Conservation (phyloP, 2,113 vertebrate genomes). For the Apteryx mantelli region DNA sequence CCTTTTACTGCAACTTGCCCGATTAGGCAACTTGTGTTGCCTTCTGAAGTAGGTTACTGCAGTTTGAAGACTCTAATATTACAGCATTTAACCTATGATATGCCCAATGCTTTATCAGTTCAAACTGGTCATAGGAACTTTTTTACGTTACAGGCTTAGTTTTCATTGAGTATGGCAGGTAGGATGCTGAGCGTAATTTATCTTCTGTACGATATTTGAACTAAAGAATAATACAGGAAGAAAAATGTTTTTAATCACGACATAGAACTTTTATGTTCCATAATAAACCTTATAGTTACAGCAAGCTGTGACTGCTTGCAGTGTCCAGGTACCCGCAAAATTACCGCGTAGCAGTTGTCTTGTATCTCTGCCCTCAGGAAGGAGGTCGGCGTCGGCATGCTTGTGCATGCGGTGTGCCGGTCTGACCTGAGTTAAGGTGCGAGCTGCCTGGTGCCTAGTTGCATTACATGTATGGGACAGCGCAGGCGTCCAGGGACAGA, state of each 20-base stretch:
- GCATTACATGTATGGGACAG: background rate
- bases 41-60: background rate
- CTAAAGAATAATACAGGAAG: background rate
- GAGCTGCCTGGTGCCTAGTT: background rate
- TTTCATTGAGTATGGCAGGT: too few species aligned
- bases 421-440: rapidly evolving
- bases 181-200: too few species aligned
- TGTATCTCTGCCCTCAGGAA: too few species aligned
- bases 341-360: background rate
- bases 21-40: background rate
- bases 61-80: background rate
- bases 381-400: background rate
- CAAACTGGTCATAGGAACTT: background rate
- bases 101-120: background rate
- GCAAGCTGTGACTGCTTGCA: background rate
- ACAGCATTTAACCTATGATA: background rate
- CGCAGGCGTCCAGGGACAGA: rapidly evolving
- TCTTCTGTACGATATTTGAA: background rate
- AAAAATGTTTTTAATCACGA: background rate
- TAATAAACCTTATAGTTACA: rapidly evolving
- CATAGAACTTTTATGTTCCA: rapidly evolving
- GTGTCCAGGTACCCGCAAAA: background rate
- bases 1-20: too few species aligned
- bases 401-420: too few species aligned
- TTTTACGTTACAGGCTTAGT: too few species aligned